Evolutionary conservation across 1,140 invertebrate genomes (phyloP).

Genomic region (Chymomyza costata): DNA sequence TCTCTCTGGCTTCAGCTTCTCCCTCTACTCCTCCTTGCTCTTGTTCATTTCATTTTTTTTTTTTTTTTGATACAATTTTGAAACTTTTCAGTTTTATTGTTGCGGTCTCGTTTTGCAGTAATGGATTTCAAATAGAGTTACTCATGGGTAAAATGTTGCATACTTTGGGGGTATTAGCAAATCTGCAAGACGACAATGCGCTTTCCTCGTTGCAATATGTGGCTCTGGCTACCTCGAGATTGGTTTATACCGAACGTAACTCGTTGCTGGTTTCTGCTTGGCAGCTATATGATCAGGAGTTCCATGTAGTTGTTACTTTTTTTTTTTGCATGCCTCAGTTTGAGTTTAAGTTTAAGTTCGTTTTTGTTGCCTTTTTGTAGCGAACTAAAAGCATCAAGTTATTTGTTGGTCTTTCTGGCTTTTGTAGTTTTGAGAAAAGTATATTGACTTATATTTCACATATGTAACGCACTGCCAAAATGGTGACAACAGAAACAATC

Average conservation of each 20-base stretch:
- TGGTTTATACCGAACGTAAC: no score
- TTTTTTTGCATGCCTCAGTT: constrained; percentile 6
- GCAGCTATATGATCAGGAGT: no score
- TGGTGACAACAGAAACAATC: no score
- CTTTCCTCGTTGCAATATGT: constrained; percentile 48
- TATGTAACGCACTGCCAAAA: no score
- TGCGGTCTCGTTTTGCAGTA: constrained; percentile 67
- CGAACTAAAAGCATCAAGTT: constrained; percentile 66
- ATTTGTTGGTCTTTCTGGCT: constrained; percentile 51
- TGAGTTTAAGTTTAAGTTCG: constrained; percentile 33
- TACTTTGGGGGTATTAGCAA: constrained; percentile 71
- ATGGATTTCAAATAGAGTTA: constrained; percentile 73
- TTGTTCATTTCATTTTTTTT: constrained; percentile 6
- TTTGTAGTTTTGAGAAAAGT: no score
- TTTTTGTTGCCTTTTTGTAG: constrained; percentile 33
- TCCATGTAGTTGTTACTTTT: background rate
- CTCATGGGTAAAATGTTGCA: constrained; percentile 71
- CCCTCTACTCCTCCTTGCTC: constrained; percentile 14
- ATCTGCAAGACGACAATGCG: constrained; percentile 38
- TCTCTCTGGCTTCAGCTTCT: constrained; percentile 4
- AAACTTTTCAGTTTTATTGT: constrained; percentile 72
- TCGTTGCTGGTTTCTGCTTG: no score
- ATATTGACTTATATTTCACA: no score
- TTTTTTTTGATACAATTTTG: constrained; percentile 67
- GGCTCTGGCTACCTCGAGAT: constrained; percentile 16